Evolutionary conservation across 2,113 vertebrate genomes (phyloP).

Genomic region (Gavia stellata): DNA sequence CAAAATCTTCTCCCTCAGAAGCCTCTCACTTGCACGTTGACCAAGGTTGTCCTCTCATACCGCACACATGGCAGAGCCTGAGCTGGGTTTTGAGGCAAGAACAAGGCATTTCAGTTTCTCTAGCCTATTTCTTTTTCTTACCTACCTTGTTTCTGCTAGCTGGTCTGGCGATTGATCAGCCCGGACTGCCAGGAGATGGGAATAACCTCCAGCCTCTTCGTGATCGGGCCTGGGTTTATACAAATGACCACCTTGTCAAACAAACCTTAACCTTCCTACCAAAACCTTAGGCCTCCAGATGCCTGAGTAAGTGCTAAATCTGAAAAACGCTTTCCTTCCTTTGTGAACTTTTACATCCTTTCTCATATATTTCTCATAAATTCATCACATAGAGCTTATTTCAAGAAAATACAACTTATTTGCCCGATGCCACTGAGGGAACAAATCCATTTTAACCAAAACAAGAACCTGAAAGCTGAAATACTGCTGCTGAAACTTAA

Average conservation of each 20-base stretch:
- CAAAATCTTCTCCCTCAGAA: not conserved
- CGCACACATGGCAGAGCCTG: not conserved
- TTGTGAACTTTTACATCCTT: not conserved
- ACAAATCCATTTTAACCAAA: not conserved
- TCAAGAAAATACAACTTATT: not conserved
- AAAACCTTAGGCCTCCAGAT: not conserved
- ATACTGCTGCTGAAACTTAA: not conserved
- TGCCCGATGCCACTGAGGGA: not conserved
- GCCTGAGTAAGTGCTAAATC: not conserved
- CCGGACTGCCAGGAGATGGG: not conserved
- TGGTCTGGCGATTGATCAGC: not conserved
- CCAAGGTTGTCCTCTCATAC: not conserved
- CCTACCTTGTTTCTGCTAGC: not conserved
- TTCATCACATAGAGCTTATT: not conserved
- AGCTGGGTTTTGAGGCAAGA: not conserved
- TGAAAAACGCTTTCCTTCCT: not conserved
- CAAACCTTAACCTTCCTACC: not conserved
- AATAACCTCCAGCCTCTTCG: not conserved
- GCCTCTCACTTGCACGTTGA: not conserved
- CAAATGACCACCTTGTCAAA: not conserved
- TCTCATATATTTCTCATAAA: too few species aligned
- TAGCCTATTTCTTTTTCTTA: not conserved
- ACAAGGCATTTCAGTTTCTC: not conserved
- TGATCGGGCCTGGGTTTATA: not conserved
- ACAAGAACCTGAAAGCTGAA: not conserved